Evolutionary conservation across 2,888 invertebrate genomes (phyloP), one percentile per base, ranked within the genome.

Genomic region (Drosophila melanosoma): DNA sequence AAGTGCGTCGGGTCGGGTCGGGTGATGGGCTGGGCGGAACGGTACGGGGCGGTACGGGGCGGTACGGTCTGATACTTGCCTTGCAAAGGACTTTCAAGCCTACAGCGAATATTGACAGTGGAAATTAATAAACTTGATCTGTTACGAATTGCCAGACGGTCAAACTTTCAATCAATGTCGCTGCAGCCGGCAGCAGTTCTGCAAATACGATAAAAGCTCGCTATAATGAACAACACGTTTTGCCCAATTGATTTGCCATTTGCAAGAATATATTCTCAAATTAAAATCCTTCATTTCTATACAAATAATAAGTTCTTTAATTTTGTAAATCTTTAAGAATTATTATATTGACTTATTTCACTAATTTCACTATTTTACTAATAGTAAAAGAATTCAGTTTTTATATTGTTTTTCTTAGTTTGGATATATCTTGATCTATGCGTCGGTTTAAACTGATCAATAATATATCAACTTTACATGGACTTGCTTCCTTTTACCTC

Each of bases 41-140:
- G 1, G n/a, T 56, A 53, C 48, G 36, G 15, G 32, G 53, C 42
- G 1, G n/a, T 56, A 53, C 48, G 36, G 15, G 32, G 53, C 26
- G 48, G 29, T 42, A n/a, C 60, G 33, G 29, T 29, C 42, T 38
- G 32, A 38, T 58, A 35, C 48, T 45, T 45, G 26, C 62, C 53
- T 49, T 60, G 51, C 69, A 64, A 83, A 77, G 83, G 83, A 77
- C 70, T 67, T 52, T 52, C 56, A 60, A 60, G 87, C 79, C 83
- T 38, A 32, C 58, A 45, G 85, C 71, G 53, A 68, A 65, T 82
- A 87, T 84, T 87, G 87, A 71, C 81, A 85, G 79, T 83, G 82
- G 76, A 84, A 89, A 90, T 89, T 86, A 90, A 90, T 89, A 90
- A 88, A 87, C 84, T 77, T 89, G 76, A 89, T 84, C 86, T 87